Conservation (phyloP, 2,113 vertebrate genomes). For the Neopipo cinnamomea region DNA sequence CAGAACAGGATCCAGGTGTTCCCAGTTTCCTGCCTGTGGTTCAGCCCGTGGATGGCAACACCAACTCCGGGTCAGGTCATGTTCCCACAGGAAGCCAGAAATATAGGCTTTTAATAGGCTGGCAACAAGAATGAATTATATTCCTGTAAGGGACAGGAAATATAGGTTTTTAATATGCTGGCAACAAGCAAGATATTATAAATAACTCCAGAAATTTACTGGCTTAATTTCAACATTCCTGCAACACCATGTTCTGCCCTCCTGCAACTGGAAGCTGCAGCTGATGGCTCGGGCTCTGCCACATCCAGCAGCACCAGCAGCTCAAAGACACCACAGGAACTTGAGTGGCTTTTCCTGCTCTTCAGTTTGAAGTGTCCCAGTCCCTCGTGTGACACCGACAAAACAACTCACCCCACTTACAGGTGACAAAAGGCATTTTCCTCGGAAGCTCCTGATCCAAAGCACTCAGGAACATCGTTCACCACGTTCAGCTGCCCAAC, state of each 20-base stretch:
- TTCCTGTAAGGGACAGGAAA: not conserved
- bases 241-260: fast-evolving
- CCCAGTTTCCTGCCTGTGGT: not conserved
- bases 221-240: not conserved
- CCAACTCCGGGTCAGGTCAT: not conserved
- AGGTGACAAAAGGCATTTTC: not conserved
- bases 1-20: not conserved
- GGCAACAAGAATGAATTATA: not conserved
- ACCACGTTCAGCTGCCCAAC: not conserved
- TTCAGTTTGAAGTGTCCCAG: not conserved
- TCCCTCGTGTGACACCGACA: not conserved
- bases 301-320: not conserved
- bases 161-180: not conserved
- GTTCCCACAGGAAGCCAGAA: not conserved
- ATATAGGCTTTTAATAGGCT: not conserved
- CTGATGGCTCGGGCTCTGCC: not conserved
- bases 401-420: not conserved
- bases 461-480: fast-evolving
- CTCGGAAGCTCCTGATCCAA: not conserved
- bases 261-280: not conserved
- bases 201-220: not conserved
- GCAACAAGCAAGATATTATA: not conserved
- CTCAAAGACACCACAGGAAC: not conserved
- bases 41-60: not conserved
- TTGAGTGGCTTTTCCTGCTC: not conserved